A percentile compares a stretch with the other conserved stretches of the same genome.
Conservation (phyloP, 2,113 vertebrate genomes). For the Heterotis niloticus region DNA sequence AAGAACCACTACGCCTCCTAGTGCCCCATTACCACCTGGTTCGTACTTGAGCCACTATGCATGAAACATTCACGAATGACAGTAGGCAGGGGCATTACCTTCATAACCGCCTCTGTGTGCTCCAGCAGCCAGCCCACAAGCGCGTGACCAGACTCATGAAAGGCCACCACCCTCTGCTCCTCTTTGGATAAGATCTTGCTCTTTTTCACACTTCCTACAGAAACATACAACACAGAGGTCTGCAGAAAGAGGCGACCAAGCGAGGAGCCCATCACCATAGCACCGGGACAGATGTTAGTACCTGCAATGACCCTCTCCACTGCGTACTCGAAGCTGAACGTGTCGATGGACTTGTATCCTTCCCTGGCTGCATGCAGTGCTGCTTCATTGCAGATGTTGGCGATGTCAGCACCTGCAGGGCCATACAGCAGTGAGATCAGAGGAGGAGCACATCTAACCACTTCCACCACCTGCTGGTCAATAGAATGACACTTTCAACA, state of each 20-base stretch:
- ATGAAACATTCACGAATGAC: not conserved
- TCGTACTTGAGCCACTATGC: too few species aligned
- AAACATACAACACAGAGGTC: conserved; percentile 15
- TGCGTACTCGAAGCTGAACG: conserved; percentile 86
- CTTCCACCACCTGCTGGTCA: not conserved
- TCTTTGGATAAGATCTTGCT: conserved; percentile 89
- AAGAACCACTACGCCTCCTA: too few species aligned
- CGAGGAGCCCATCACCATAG: not conserved
- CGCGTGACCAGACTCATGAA: conserved; percentile 89
- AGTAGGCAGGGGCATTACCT: conserved; percentile 64
- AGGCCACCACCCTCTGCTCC: conserved; percentile 85
- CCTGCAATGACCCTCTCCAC: conserved; percentile 93
- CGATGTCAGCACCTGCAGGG: conserved; percentile 88
- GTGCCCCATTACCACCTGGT: too few species aligned
- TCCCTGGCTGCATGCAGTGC: conserved; percentile 91
- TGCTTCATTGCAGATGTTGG: conserved; percentile 94
- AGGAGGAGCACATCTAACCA: not conserved
- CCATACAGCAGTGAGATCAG: not conserved
- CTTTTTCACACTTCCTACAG: conserved; percentile 84
- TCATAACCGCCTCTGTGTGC: conserved; percentile 92
- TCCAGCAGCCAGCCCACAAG: conserved; percentile 94
- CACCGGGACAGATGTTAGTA: conserved; percentile 35
- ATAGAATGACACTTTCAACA: too few species aligned
- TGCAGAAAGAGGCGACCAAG: not conserved
- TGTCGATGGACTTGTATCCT: conserved; percentile 83